phyloP scores from a whole-genome alignment of 2,113 vertebrate species.

The Crotalus viridis region DNA sequence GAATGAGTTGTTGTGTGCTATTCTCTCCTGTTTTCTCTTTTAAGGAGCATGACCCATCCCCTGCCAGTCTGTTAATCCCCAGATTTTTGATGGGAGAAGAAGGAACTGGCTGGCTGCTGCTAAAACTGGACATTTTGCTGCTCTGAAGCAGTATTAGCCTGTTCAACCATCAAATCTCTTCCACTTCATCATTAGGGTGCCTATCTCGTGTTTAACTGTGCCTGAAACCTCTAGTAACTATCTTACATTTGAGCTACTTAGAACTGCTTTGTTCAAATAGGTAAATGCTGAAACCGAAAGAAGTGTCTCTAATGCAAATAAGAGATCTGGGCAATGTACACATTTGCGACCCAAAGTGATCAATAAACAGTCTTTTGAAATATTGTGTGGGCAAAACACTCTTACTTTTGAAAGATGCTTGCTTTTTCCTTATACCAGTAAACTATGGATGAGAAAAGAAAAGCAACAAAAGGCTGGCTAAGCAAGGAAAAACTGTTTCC shows the following conservation, averaged over 20 bases:
- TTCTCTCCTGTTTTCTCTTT: neutral
- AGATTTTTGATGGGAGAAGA: neutral
- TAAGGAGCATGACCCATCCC: neutral
- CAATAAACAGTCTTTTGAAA: neutral
- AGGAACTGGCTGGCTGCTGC: neutral
- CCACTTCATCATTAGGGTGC: neutral
- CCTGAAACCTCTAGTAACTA: neutral
- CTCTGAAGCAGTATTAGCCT: neutral
- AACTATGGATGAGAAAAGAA: constrained; percentile 38
- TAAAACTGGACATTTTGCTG: neutral
- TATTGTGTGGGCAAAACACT: too few relatives aligned
- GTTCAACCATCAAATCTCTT: neutral
- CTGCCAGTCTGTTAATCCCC: neutral
- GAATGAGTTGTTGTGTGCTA: neutral
- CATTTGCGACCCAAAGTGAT: neutral
- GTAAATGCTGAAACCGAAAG: neutral
- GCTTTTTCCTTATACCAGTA: neutral
- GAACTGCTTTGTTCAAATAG: neutral
- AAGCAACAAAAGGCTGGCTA: neutral
- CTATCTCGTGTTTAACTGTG: neutral
- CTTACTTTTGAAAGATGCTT: neutral
- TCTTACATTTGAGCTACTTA: neutral
- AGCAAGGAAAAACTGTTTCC: neutral
- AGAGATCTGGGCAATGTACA: neutral
- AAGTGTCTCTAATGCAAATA: neutral